Evolutionary conservation across 2,797 vertebrate species (phyloP), one percentile per base, ranked within the genome.

Genomic region (Silurus lanzhouensis): DNA sequence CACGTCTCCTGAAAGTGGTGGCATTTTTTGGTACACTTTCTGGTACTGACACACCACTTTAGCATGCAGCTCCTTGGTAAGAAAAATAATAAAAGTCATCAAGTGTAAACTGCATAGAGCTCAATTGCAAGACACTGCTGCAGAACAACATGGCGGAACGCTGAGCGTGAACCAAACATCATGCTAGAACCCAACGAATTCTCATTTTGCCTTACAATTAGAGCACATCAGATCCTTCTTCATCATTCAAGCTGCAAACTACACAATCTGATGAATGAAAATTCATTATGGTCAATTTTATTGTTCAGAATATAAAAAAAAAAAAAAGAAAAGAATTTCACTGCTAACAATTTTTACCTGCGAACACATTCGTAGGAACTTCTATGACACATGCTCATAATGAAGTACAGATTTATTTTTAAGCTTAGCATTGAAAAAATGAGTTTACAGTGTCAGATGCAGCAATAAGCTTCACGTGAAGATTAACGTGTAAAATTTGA

Each of bases 1-100:
- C 81, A 95, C 93, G 83, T 98, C 95, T 86, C 94, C 95, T 66
- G 94, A 91, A 80, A 93, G 92, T 5, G 97, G 96, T 0, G 90
- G 92, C 17, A 80, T 83, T 1, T 91, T 89, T 81, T 89, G 94
- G 91, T 96, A 96, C 75, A 94, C 85, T 80, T 94, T 93, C 92
- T 96, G 95, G 93, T 98, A 99, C 87, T 97, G 96, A 90, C 85
- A 91, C 84, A 99, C 95, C 89, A 98, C 93, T 87, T 98, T 99
- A 85, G 92, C 91, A 91, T 99, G 98, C 14, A 99, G 92, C 48
- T 94, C 95, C 96, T 97, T 87, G 0, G 10, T 90, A 60, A 77
- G 15, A 25, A 13, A 3, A 57, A 27, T 10, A 68, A 55, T 10
- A 4, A 19, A 19, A 17, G 5, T 63, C 60, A 64, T 63, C 22